Base-by-base conservation (phyloP, 2,888 invertebrate genomes). In the Dryocosmus kuriphilus region DNA sequence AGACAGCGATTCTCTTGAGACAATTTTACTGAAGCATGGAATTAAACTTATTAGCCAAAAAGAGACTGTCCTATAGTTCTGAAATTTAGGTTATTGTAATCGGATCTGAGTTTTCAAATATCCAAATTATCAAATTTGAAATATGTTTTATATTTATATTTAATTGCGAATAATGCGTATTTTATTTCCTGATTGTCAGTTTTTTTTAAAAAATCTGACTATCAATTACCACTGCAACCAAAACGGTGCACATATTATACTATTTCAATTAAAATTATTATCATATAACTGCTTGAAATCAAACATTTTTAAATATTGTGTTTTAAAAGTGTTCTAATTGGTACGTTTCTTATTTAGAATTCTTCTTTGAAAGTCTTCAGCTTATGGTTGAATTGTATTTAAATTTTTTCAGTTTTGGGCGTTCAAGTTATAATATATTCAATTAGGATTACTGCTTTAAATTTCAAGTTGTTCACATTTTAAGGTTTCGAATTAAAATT, bases 1-100 rank as follows among this genome's bases (percentile, higher is more conserved):
- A 9, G 89, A 90, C 74, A 90, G 86, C 79, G 94, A 94, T 85
- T 94, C 95, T 61, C 95, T 96, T 11, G 94, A 95, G 87, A 94
- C 96, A 92, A 95, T 96, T 86, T 92, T 96, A 84, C 95, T 95
- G 2, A 95, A 96, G 89, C 96, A 96, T 88, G 96, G 96, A 2
- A 96, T 96, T 84, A 95, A 95, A 90, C 95, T 96, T 74, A 95
- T 96, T 65, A 96, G 96, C 86, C 96, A 96, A 87, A 95, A 95
- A 22, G 96, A 96, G 89, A 96, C 96, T 81, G 95, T 90, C 75
- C 88, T 91, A 83, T 91, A 91, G 90, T 88, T 55, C 1, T 19
- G n/a, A 27, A 8, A 9, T 27, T 46, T 30, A 41, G 5, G 7
- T 46, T 7, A 19, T 22, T 67, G 8, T 46, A 8, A 22, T 67